These are phyloP conservation scores for Tragopan temminckii DNA, from an alignment of 2,797 vertebrate genomes.

Conservation along the genomic window DNA sequence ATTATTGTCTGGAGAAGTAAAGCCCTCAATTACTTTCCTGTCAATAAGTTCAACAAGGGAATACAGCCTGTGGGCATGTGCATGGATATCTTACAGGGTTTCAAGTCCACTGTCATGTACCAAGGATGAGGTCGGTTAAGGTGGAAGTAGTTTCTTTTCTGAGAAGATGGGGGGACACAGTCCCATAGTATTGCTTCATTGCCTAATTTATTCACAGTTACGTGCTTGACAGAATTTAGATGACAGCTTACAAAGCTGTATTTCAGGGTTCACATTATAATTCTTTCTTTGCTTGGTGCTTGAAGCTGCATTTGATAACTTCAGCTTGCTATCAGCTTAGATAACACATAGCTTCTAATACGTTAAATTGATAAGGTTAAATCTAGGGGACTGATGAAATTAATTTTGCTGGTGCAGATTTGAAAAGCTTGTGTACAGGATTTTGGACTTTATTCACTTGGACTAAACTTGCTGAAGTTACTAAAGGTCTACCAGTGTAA, in stretches of 20 bases:
- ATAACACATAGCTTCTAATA: background rate
- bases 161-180: background rate
- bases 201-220: background rate
- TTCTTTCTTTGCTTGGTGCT: background rate
- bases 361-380: background rate
- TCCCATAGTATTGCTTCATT: background rate
- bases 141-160: background rate
- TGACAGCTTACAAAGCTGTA: background rate
- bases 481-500: background rate
- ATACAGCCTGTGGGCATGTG: background rate
- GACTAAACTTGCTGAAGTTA: background rate
- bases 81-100: background rate
- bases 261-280: background rate
- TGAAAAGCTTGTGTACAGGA: background rate
- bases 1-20: background rate
- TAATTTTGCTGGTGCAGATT: background rate
- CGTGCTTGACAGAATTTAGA: background rate
- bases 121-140: background rate
- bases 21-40: background rate
- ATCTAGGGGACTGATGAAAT: background rate
- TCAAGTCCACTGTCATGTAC: background rate
- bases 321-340: background rate
- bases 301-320: background rate
- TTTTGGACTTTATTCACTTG: background rate
- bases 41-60: rapidly evolving